Evolutionary conservation across 1,140 invertebrate species (phyloP), one percentile per base, ranked within the genome.

Genomic region (Drosophila sucinea): DNA sequence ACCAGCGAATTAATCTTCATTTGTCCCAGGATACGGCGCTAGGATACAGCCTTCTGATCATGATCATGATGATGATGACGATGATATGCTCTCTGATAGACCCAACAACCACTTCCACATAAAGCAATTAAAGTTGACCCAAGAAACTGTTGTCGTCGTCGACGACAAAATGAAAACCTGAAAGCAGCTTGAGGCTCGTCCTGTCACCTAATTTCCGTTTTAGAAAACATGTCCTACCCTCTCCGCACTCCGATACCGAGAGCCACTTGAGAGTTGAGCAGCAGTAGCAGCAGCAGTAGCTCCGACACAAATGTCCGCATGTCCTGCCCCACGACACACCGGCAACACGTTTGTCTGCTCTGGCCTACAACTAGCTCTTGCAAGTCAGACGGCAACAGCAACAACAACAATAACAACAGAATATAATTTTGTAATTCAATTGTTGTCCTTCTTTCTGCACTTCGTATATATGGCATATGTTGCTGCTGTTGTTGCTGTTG

Each of bases 191-290:
- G 67, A 65, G 67, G 71, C 74, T 78, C 80, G 62, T 82, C 73
- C 84, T 89, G 84, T 89, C 84, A 89, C 84, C 84, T 90, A 89
- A 89, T 89, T 89, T 89, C 84, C 84, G 84, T 89, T 89, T 81
- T 84, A 70, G 77, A 70, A 71, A 84, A 89, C 84, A 84, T 73
- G 84, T 89, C 80, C 77, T 78, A 27, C 47, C 30, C 41, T 51
- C 32, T 54, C 27, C 23, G 11, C 67, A 67, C 33, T 70, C 67
- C 47, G 68, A 29, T 32, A 62, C 67, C 67, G 41, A 70, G 82
- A 70, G 68, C 51, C 83, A 87, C 79, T 86, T 77, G 68, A 83
- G 71, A 73, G 69, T 35, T 32, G 40, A 61, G 40, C 44, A 55
- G 11, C 4, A 25, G n/a, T 17, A 40, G 7, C 41, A 54, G 33